Percentiles rank a stretch among this genome's conserved stretches.
These are phyloP conservation scores for Cygnus atratus DNA, from an alignment of 2,113 vertebrate species.

Conservation along the genomic window DNA sequence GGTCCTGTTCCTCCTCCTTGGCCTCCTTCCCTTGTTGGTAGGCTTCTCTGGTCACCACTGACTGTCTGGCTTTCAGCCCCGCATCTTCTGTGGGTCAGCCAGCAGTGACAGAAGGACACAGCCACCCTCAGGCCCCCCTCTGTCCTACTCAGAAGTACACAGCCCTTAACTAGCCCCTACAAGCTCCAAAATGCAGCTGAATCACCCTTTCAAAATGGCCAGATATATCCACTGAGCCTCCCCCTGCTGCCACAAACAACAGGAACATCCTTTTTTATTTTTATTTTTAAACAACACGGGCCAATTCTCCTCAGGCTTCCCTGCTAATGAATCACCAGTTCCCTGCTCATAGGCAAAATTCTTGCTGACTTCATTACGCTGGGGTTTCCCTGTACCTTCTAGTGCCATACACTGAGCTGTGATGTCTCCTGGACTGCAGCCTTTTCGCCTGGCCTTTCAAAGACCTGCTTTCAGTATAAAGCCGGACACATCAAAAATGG, in stretches of 20 bases:
- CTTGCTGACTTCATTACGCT: not conserved
- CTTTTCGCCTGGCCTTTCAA: not conserved
- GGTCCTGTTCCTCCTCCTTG: not conserved
- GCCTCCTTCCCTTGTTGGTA: not conserved
- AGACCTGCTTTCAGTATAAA: not conserved
- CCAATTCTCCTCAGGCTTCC: not conserved
- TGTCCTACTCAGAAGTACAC: not conserved
- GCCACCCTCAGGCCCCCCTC: not conserved
- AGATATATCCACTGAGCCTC: not conserved
- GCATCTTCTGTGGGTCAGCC: not conserved
- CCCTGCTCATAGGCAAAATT: not conserved
- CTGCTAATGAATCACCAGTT: not conserved
- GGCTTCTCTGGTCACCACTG: not conserved
- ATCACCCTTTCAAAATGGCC: not conserved
- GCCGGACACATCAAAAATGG: not conserved
- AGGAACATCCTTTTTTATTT: not conserved
- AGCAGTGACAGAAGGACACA: not conserved
- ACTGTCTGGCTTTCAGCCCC: not conserved
- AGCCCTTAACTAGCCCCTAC: not conserved
- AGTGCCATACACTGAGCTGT: rapidly evolving
- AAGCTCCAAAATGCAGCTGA: not conserved
- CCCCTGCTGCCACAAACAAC: not conserved
- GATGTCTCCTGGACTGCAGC: not conserved
- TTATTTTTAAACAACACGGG: no score
- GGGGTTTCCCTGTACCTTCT: not conserved